Evolutionary conservation across 2,113 vertebrate species (phyloP), one percentile per base, ranked within the genome.

Genomic region (Chaenocephalus aceratus): DNA sequence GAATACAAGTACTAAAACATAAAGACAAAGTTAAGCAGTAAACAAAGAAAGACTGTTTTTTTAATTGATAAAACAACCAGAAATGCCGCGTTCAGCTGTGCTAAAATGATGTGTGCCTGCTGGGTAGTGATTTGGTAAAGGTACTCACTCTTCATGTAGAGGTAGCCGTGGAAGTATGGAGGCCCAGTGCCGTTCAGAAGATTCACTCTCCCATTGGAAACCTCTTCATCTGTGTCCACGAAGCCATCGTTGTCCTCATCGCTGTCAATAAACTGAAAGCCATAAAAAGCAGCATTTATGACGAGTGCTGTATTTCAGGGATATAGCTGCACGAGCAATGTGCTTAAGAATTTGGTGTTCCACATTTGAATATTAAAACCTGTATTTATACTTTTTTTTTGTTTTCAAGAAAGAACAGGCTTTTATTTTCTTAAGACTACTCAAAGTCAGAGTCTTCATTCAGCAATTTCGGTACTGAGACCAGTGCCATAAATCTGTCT

Each of bases 121-220:
- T 70, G 72, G 72, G 45, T 83, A 75, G 80, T 44, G 82, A 54
- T 61, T 77, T 81, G 62, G 34, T 34, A 44, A 59, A 54, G 56
- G 36, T 34, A 23, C 94, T 93, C 82, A 97, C 97, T 96, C 79
- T 97, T 97, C 97, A 97, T 97, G 88, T 97, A 97, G 77, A 98
- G 96, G 89, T 97, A 98, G 87, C 97, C 96, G 75, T 98, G 97
- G 92, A 98, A 98, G 92, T 98, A 97, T 0, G 96, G 96, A 3
- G 96, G 96, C 61, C 96, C 96, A 0, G 92, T 94, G 72, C 96
- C 96, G n/a, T 96, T 96, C 81, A 97, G 94, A 45, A 96, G 64
- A 59, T 94, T 94, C 76, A 96, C 91, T 67, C 95, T 96, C 16
- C 95, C 95, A 2, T 95, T 96, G 77, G 95, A 96, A 63, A 97